Evolutionary conservation across 2,888 invertebrate species (phyloP).

Genomic region (Eulithis testata): DNA sequence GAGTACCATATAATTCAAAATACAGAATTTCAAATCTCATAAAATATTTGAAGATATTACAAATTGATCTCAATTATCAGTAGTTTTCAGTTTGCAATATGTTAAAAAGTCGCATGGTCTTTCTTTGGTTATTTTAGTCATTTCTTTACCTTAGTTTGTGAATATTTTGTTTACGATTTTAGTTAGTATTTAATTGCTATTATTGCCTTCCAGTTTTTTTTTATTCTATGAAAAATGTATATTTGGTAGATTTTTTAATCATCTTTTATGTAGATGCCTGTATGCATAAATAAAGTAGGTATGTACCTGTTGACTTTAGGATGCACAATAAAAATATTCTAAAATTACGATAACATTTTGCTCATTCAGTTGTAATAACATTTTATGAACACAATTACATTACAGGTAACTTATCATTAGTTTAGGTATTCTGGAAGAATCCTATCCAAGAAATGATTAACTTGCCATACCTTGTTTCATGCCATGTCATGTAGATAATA

Average conservation of each 20-base stretch:
- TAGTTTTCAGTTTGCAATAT: constrained; percentile 2
- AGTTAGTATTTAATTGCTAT: constrained; percentile 13
- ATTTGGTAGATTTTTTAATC: constrained; percentile 5
- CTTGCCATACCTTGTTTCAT: constrained; percentile 29
- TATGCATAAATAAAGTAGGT: neutral
- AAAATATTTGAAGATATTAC: constrained; percentile 41
- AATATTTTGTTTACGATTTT: neutral
- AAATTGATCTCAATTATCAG: constrained; percentile 58
- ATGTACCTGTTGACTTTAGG: constrained; percentile 6
- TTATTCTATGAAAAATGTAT: constrained; percentile 7
- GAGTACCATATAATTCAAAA: neutral
- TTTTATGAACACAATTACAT: constrained; percentile 22
- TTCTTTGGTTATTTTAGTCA: neutral
- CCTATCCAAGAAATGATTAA: constrained; percentile 17
- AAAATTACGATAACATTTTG: constrained; percentile 35
- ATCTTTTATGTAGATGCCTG: neutral
- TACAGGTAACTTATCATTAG: constrained; percentile 25
- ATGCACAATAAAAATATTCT: constrained; percentile 34
- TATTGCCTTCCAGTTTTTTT: constrained; percentile 6
- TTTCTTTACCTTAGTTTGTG: constrained; percentile 1
- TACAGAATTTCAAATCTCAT: neutral
- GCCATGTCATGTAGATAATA: constrained; percentile 28
- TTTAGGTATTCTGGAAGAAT: constrained; percentile 27
- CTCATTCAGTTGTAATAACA: constrained; percentile 28
- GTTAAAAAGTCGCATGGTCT: constrained; percentile 14